These are phyloP conservation scores for Rhinolophus ferrumequinum DNA, from an alignment of 2,113 vertebrate genomes.

Conservation along the genomic window DNA sequence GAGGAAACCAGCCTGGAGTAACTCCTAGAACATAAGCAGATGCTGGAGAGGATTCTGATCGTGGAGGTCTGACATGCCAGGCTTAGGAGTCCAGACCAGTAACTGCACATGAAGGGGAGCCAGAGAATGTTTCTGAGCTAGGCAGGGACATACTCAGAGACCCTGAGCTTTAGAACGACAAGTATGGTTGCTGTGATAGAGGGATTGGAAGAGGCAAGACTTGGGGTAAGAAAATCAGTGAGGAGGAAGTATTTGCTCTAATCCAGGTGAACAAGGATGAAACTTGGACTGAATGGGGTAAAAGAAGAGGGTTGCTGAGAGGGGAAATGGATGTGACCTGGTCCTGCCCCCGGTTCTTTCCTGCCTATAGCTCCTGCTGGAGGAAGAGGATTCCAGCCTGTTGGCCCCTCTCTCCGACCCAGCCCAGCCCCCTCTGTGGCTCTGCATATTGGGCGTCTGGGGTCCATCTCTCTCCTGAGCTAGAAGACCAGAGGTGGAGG, in stretches of 20 bases:
- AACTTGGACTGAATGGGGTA: neutral
- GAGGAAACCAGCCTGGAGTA: neutral
- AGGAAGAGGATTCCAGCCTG: conserved; percentile 72
- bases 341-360: conserved; percentile 13
- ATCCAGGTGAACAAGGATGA: neutral
- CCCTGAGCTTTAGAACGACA: conserved; percentile 26
- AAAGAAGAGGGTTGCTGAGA: neutral
- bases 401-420: conserved; percentile 52
- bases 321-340: neutral
- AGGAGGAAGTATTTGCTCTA: neutral
- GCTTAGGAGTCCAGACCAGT: neutral
- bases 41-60: neutral
- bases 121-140: neutral
- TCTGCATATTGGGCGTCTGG: conserved; percentile 72
- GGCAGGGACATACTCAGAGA: neutral
- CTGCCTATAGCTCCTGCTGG: conserved; percentile 60
- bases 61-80: neutral
- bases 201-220: neutral
- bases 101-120: neutral
- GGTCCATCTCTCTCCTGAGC: conserved; percentile 77
- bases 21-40: neutral
- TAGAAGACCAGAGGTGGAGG: conserved; percentile 44
- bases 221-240: neutral
- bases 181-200: neutral
- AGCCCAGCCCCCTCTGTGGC: conserved; percentile 68